phyloP scores from a whole-genome alignment of 1,140 invertebrate species.

The Pseudomyrmex gracilis region DNA sequence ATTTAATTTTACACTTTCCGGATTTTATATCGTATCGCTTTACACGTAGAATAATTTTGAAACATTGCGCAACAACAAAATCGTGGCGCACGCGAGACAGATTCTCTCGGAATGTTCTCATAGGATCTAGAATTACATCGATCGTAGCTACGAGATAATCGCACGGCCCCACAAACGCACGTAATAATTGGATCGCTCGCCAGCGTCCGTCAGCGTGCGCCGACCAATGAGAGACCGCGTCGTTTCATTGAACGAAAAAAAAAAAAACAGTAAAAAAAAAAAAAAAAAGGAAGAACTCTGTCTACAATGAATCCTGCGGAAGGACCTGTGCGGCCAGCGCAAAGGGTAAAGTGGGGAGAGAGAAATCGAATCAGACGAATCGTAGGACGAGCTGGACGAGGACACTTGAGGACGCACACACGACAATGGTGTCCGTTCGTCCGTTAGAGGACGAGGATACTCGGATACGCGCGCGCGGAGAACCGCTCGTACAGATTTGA shows the following conservation, averaged over 20 bases:
- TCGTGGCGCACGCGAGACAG: constrained; percentile 55
- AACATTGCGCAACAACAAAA: not conserved
- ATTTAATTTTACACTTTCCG: no score
- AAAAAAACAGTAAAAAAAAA: constrained; percentile 24
- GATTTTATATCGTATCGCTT: no score
- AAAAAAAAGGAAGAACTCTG: constrained; percentile 9
- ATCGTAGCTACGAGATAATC: constrained; percentile 55
- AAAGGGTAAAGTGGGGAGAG: constrained; percentile 13
- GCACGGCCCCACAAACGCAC: constrained; percentile 18
- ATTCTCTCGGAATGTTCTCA: constrained; percentile 34
- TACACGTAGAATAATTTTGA: not conserved
- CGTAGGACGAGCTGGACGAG: constrained; percentile 62
- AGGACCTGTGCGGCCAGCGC: constrained; percentile 50
- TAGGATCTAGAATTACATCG: constrained; percentile 57
- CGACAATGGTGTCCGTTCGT: constrained; percentile 66
- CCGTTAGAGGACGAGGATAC: constrained; percentile 71
- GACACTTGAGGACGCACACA: constrained; percentile 61
- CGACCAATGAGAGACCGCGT: constrained; percentile 60
- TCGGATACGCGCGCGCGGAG: constrained; percentile 44
- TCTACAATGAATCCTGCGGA: constrained; percentile 40
- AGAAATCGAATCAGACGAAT: constrained; percentile 70
- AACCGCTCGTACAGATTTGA: constrained; percentile 80
- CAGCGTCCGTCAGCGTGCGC: not conserved
- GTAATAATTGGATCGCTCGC: constrained; percentile 66
- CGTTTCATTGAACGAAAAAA: constrained; percentile 10